A percentile compares a stretch with the other conserved stretches of the same genome.
These are phyloP conservation scores for Neosilurus mollespiculum DNA, from an alignment of 2,797 vertebrate species.

Conservation along the genomic window DNA sequence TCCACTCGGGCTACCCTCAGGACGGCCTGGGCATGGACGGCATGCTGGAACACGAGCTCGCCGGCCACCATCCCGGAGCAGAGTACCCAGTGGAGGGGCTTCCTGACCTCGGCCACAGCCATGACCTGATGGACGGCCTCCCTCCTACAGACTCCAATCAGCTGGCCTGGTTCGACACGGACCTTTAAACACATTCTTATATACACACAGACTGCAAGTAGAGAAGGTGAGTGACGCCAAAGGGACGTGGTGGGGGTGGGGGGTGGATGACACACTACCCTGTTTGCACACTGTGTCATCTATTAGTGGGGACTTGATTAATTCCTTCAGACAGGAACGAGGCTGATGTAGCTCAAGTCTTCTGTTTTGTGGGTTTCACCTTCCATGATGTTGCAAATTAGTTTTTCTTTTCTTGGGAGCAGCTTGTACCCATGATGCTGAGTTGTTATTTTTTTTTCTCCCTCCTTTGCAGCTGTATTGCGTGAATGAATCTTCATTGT, in stretches of 20 bases:
- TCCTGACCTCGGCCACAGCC: slow-evolving; percentile 95
- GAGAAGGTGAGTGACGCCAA: slow-evolving; percentile 26
- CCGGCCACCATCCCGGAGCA: slow-evolving; percentile 91
- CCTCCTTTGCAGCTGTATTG: slow-evolving; percentile 82
- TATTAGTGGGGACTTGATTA: background rate
- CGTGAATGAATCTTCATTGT: slow-evolving; percentile 88
- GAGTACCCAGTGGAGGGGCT: slow-evolving; percentile 96
- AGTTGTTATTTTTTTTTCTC: slow-evolving; percentile 50
- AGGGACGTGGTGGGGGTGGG: too few species aligned
- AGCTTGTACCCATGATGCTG: slow-evolving; percentile 15
- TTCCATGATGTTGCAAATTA: background rate
- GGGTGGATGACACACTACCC: too few species aligned
- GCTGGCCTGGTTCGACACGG: slow-evolving; percentile 99
- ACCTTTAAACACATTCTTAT: slow-evolving; percentile 81
- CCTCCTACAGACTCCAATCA: slow-evolving; percentile 93
- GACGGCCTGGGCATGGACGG: slow-evolving; percentile 93
- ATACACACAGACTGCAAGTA: slow-evolving; percentile 13
- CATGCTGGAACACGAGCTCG: slow-evolving; percentile 96
- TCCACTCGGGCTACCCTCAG: slow-evolving; percentile 93
- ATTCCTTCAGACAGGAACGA: background rate
- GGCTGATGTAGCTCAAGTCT: background rate
- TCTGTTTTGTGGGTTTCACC: background rate
- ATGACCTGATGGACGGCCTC: slow-evolving; percentile 98
- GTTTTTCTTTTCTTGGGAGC: background rate
- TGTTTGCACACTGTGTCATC: background rate